Percentiles rank a stretch among this genome's conserved stretches.
These are phyloP conservation scores for Chrysaora quinquecirrha DNA, from an alignment of 30 jellyfish, hydroid and myxozoan species.

Conservation along the genomic window DNA sequence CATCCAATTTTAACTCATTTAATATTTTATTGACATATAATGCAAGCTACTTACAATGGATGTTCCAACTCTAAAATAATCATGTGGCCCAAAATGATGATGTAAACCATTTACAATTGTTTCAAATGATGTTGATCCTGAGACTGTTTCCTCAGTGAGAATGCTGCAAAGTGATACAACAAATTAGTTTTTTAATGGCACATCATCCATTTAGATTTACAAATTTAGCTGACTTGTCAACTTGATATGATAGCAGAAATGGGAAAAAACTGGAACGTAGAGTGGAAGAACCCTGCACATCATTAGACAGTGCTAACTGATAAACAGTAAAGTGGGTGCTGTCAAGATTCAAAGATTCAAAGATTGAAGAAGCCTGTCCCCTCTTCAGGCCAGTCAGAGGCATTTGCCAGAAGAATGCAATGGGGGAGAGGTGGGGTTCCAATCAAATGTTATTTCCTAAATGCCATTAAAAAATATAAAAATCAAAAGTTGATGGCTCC, in stretches of 20 bases:
- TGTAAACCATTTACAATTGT: conserved; percentile 84
- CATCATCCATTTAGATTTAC: not conserved
- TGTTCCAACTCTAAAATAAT: conserved; percentile 89
- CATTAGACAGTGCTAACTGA: not conserved
- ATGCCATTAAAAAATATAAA: too few species aligned
- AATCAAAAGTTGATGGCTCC: too few species aligned
- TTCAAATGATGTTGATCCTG: conserved; percentile 93
- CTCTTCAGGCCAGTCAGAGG: too few species aligned
- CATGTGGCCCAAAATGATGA: conserved; percentile 96
- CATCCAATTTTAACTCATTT: not conserved
- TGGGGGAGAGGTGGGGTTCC: too few species aligned
- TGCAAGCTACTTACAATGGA: conserved; percentile 67
- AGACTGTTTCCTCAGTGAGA: conserved; percentile 89
- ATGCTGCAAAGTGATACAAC: conserved; percentile 45
- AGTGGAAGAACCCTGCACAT: too few species aligned
- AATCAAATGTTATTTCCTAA: too few species aligned
- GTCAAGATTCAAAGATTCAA: too few species aligned
- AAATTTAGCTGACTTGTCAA: not conserved
- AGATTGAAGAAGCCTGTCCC: too few species aligned
- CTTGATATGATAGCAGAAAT: not conserved
- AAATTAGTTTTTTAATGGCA: too few species aligned
- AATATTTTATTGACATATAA: not conserved
- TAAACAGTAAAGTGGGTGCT: not conserved
- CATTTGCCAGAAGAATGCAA: too few species aligned
- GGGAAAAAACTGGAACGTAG: not conserved